A percentile compares a stretch with the other conserved stretches of the same genome.
These are phyloP conservation scores for Hycleus cichorii DNA, from an alignment of 1,140 invertebrate genomes.

Conservation along the genomic window DNA sequence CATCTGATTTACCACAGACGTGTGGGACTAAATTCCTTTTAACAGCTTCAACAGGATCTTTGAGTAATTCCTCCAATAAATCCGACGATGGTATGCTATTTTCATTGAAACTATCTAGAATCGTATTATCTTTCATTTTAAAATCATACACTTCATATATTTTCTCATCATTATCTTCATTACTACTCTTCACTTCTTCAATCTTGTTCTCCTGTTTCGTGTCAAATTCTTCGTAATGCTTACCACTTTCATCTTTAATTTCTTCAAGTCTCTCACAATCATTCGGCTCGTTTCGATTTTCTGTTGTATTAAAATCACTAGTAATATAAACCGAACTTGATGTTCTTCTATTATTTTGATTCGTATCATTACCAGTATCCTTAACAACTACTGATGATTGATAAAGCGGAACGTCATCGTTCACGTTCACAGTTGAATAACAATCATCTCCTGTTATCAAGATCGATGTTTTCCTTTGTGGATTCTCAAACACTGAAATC, in stretches of 20 bases:
- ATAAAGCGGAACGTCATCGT: slow-evolving; percentile 53
- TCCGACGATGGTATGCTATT: slow-evolving; percentile 26
- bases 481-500: slow-evolving; percentile 37
- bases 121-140: slow-evolving; percentile 9
- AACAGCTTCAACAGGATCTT: slow-evolving; percentile 63
- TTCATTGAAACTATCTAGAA: slow-evolving; percentile 5
- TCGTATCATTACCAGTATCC: slow-evolving; percentile 33
- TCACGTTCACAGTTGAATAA: slow-evolving; percentile 57
- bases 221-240: too few species aligned
- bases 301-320: slow-evolving; percentile 17
- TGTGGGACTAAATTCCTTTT: slow-evolving; percentile 61
- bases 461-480: slow-evolving; percentile 62
- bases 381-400: slow-evolving; percentile 60
- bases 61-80: slow-evolving; percentile 49
- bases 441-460: slow-evolving; percentile 66
- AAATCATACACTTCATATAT: slow-evolving; percentile 4
- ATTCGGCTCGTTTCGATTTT: slow-evolving; percentile 1
- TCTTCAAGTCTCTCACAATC: slow-evolving; percentile 3
- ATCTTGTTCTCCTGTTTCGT: too few species aligned
- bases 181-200: not conserved
- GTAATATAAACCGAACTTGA: slow-evolving; percentile 38
- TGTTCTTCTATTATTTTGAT: slow-evolving; percentile 10
- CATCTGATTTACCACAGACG: slow-evolving; percentile 54
- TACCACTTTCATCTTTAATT: slow-evolving; percentile 6
- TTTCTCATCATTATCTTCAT: not conserved